Conservation (phyloP, 1,140 invertebrate species). For the Rhyacophila brunnea region DNA sequence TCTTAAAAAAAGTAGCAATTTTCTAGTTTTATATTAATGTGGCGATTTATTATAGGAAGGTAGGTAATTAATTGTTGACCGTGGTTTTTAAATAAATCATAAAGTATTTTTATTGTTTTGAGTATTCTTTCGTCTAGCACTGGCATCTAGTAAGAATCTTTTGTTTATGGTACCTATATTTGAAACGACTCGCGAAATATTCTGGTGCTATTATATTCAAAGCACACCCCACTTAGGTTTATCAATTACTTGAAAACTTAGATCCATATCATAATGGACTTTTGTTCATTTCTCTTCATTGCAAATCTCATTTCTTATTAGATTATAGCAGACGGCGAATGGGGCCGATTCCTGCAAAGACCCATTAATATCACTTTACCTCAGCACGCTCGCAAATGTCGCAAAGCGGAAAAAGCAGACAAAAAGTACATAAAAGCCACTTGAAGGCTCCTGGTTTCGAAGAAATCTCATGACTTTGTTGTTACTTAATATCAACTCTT, state of each 20-base stretch:
- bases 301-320: slow-evolving; percentile 29
- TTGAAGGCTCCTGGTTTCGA: slow-evolving; percentile 5
- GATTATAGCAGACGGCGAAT: slow-evolving; percentile 15
- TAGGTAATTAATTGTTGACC: no score
- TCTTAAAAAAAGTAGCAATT: no score
- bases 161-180: no score
- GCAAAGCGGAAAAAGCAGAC: slow-evolving; percentile 7
- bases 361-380: slow-evolving; percentile 33
- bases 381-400: slow-evolving; percentile 7
- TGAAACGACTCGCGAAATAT: no score
- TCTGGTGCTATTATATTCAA: no score
- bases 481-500: no score
- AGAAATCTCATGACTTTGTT: slow-evolving; percentile 4
- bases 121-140: no score
- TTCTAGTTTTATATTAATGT: no score
- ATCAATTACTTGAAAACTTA: slow-evolving; percentile 16
- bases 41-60: no score
- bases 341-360: slow-evolving; percentile 12
- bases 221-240: neutral
- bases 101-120: no score
- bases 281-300: slow-evolving; percentile 32
- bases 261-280: slow-evolving; percentile 19
- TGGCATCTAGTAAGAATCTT: no score
- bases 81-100: no score
- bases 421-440: slow-evolving; percentile 13